Conservation (phyloP, 2,113 vertebrate genomes). For the Crotophaga sulcirostris region DNA sequence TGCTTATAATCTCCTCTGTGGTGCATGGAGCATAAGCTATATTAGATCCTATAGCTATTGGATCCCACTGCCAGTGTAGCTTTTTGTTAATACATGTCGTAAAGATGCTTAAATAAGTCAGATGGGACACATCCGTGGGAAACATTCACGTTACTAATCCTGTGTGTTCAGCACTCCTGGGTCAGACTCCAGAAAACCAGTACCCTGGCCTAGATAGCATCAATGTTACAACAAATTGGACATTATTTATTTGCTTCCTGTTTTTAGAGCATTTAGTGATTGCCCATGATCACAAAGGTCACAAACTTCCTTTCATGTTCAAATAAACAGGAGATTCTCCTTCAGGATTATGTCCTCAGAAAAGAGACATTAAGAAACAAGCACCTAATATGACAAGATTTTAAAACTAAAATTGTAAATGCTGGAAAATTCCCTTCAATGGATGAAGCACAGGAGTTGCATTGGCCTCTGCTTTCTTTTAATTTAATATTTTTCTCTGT, state of each 20-base stretch:
- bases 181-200: neutral
- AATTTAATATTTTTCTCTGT: neutral
- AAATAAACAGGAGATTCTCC: neutral
- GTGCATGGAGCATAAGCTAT: neutral
- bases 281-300: neutral
- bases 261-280: slow-evolving; percentile 2
- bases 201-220: neutral
- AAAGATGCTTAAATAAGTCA: neutral
- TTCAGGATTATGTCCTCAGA: neutral
- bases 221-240: neutral
- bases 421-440: neutral
- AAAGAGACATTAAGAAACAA: neutral
- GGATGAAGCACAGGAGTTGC: neutral
- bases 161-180: neutral
- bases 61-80: neutral
- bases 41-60: neutral
- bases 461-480: neutral
- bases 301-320: neutral
- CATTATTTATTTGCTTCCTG: slow-evolving; percentile 27
- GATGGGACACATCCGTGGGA: neutral
- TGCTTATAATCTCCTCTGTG: slow-evolving; percentile 24
- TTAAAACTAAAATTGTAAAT: neutral
- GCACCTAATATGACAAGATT: neutral
- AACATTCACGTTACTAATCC: neutral
- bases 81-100: neutral